Evolutionary conservation across 2,888 invertebrate genomes (phyloP).

Genomic region (Hoplodrina ambigua): DNA sequence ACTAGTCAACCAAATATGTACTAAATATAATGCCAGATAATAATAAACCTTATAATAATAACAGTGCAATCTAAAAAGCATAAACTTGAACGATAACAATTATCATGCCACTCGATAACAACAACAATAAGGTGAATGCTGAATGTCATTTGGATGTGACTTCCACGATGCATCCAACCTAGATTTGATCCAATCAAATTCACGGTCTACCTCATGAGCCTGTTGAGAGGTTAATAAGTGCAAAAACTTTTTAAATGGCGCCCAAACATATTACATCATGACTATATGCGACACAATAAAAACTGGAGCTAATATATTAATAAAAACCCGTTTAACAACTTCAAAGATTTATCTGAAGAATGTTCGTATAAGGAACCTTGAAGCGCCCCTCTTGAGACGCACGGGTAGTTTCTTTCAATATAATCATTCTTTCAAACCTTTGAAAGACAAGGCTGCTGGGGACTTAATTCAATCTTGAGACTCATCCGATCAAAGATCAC

Average conservation of each 20-base stretch:
- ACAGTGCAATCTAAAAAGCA: slow-evolving; percentile 26
- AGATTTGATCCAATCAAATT: slow-evolving; percentile 31
- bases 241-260: slow-evolving; percentile 9
- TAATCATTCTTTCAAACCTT: slow-evolving; percentile 1
- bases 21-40: slow-evolving; percentile 8
- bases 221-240: slow-evolving; percentile 12
- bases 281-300: slow-evolving; percentile 24
- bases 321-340: slow-evolving; percentile 20
- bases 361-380: slow-evolving; percentile 5
- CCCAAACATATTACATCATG: slow-evolving; percentile 30
- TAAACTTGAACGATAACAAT: slow-evolving; percentile 35
- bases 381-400: not conserved
- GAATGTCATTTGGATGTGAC: slow-evolving; percentile 49
- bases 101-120: slow-evolving; percentile 14
- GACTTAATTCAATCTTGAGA: slow-evolving; percentile 4
- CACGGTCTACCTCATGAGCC: slow-evolving; percentile 16
- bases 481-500: not conserved
- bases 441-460: not conserved
- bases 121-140: slow-evolving; percentile 30
- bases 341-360: slow-evolving; percentile 9
- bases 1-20: slow-evolving; percentile 1
- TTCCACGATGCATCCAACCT: slow-evolving; percentile 16
- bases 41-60: slow-evolving; percentile 28
- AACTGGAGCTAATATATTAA: slow-evolving; percentile 13
- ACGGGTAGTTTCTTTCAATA: slow-evolving; percentile 10